Conservation (phyloP, 2,888 invertebrate genomes). For the Ochropacha duplaris region DNA sequence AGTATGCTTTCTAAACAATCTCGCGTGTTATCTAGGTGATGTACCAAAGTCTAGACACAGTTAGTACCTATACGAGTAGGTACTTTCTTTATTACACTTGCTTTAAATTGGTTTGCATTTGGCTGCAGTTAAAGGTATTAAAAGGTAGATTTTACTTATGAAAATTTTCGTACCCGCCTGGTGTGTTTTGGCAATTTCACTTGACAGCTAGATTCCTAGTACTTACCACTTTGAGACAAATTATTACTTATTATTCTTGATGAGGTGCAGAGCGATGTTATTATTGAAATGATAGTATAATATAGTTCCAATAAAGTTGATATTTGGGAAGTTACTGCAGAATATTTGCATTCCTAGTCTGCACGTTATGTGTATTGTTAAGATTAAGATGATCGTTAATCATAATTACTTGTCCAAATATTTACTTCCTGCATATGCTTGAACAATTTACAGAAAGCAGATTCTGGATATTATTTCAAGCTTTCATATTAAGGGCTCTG, state of each 20-base stretch:
- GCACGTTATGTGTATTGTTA: neutral
- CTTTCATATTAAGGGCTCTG: constrained; percentile 11
- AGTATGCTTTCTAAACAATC: neutral
- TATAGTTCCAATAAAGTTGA: neutral
- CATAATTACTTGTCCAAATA: neutral
- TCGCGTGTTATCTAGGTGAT: neutral
- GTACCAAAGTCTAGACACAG: neutral
- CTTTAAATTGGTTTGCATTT: neutral
- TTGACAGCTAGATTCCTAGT: too few species aligned
- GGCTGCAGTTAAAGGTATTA: neutral
- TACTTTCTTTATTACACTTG: neutral
- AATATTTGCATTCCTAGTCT: neutral
- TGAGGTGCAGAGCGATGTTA: too few species aligned
- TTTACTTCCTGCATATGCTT: neutral
- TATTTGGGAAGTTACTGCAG: neutral
- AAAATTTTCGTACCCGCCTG: too few species aligned
- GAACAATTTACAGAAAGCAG: neutral
- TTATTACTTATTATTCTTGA: too few species aligned
- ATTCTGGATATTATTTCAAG: constrained; percentile 10
- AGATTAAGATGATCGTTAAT: neutral
- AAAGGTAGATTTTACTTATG: too few species aligned
- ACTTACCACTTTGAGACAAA: too few species aligned
- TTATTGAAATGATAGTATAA: too few species aligned
- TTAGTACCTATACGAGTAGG: too few species aligned
- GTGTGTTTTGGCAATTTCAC: too few species aligned